Conservation (phyloP, 2,113 vertebrate species). For the Cygnus buccinator region DNA sequence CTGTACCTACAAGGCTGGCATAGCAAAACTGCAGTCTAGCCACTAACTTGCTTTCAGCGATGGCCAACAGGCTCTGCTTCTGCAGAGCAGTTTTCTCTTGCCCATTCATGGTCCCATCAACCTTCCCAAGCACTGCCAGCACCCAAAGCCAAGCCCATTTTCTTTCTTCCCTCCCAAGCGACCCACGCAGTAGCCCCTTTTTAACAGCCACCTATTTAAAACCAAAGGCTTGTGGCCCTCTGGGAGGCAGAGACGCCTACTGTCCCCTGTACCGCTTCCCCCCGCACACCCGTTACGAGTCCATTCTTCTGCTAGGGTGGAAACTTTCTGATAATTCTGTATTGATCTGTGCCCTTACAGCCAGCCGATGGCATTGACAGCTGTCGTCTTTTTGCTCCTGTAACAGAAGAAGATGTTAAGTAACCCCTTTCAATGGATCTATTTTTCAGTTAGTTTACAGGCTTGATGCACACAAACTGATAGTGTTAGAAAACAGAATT, state of each 20-base stretch:
- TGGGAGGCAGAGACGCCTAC: not conserved
- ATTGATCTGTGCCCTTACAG: not conserved
- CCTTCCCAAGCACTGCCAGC: not conserved
- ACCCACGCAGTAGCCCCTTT: not conserved
- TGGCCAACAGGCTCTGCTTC: not conserved
- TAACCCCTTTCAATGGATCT: not conserved
- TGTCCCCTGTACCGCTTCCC: not conserved
- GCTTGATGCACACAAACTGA: not conserved
- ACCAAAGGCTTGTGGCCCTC: not conserved
- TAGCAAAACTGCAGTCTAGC: not conserved
- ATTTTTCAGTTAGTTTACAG: not conserved
- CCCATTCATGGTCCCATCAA: not conserved
- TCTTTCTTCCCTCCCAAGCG: not conserved
- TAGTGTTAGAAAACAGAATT: not conserved
- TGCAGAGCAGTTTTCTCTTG: not conserved
- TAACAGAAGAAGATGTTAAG: not conserved
- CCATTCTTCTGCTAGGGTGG: not conserved
- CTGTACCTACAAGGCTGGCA: not conserved
- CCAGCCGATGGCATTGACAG: not conserved
- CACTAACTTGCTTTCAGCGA: not conserved
- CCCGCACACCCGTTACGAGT: not conserved
- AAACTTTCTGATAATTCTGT: not conserved
- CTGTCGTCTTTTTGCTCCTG: not conserved
- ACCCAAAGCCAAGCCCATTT: not conserved
- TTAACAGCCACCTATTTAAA: not conserved